Conservation (phyloP, 1,140 invertebrate genomes). For the Magallana gigas region DNA sequence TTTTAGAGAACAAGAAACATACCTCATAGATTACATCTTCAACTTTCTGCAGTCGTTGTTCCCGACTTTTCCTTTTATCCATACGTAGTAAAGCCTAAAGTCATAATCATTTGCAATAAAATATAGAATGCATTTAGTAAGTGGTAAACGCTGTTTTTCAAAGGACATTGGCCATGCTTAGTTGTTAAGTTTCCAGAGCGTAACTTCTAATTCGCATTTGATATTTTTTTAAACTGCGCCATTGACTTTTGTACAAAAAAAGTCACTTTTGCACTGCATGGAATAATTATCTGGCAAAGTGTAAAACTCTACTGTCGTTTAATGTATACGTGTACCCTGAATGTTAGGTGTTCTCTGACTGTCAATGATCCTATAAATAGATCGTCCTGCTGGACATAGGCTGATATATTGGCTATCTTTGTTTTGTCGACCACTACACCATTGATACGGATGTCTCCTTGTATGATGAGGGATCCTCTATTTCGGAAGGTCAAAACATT, state of each 20-base stretch:
- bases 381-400: constrained; percentile 94
- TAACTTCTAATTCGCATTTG: neutral
- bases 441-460: constrained; percentile 83
- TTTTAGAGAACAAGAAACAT: constrained; percentile 62
- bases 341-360: constrained; percentile 81
- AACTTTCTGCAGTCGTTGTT: constrained; percentile 89
- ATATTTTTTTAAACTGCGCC: neutral
- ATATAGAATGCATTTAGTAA: neutral
- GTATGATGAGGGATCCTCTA: constrained; percentile 85
- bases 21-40: constrained; percentile 94
- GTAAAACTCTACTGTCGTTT: no score
- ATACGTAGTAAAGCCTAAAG: constrained; percentile 93
- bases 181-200: neutral
- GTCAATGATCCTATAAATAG: constrained; percentile 82
- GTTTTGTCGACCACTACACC: constrained; percentile 77
- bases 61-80: constrained; percentile 88
- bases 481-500: constrained; percentile 92
- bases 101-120: neutral
- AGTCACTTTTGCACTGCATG: neutral
- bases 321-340: constrained; percentile 77
- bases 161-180: neutral
- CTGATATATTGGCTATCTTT: constrained; percentile 85
- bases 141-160: neutral
- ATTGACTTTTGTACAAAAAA: neutral
- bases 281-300: no score